Conservation (phyloP, 2,113 vertebrate species). For the Monarcha castaneiventris region DNA sequence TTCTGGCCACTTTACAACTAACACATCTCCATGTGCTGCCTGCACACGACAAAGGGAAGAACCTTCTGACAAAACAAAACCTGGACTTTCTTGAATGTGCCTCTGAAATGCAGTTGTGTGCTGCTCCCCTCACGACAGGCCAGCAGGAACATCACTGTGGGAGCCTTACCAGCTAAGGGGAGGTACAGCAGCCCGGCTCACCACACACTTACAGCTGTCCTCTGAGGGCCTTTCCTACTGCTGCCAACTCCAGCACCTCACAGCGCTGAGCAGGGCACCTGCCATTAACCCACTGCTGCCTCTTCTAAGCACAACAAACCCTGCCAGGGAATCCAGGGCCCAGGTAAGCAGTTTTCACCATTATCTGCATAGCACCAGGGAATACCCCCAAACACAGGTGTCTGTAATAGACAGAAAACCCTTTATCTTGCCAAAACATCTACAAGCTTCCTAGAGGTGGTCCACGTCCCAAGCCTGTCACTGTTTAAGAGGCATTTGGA, state of each 20-base stretch:
- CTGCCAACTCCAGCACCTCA: background rate
- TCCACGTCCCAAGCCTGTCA: background rate
- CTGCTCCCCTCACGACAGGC: rapidly evolving
- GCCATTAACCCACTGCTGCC: background rate
- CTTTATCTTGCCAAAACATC: background rate
- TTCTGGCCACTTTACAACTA: background rate
- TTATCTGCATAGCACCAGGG: background rate
- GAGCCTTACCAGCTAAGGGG: background rate
- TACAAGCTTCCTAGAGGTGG: background rate
- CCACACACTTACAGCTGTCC: background rate
- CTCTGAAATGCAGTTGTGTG: background rate
- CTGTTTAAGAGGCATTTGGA: background rate
- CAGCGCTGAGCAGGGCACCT: background rate
- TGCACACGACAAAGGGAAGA: background rate
- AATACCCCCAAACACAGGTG: background rate
- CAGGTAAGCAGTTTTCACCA: background rate
- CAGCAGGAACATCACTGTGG: background rate
- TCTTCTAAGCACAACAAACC: background rate
- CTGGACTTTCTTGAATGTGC: rapidly evolving
- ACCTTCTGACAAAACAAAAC: background rate
- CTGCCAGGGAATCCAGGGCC: background rate
- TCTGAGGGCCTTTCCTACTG: background rate
- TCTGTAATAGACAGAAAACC: background rate
- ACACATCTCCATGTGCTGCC: background rate
- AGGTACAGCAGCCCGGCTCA: background rate